phyloP scores from a whole-genome alignment of 2,113 vertebrate genomes.

The Petrocephalus microphthalmus region DNA sequence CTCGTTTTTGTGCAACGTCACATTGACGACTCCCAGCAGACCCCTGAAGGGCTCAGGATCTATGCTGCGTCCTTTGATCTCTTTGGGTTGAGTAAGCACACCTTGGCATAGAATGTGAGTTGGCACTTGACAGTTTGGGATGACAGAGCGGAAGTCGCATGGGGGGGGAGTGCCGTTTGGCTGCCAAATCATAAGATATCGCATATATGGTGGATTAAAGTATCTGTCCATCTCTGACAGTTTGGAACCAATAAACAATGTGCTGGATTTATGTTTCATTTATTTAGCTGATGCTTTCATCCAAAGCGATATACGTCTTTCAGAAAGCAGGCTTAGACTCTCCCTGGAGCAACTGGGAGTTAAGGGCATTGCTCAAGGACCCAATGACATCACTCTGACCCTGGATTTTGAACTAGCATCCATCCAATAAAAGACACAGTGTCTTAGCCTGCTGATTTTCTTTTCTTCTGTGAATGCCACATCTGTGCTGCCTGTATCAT shows the following conservation, averaged over 20 bases:
- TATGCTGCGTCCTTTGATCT: not conserved
- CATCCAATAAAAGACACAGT: not conserved
- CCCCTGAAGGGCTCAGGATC: not conserved
- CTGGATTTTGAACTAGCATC: not conserved
- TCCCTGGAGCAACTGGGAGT: not conserved
- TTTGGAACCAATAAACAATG: not conserved
- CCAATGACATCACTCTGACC: not conserved
- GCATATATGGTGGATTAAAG: not conserved
- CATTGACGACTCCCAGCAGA: not conserved
- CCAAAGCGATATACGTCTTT: not conserved
- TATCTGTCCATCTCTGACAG: not conserved
- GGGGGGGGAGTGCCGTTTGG: not conserved
- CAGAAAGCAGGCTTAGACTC: not conserved
- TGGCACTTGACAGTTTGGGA: not conserved
- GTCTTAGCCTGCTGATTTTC: not conserved
- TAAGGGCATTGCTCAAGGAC: not conserved
- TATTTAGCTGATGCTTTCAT: not conserved
- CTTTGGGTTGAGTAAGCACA: too few relatives aligned
- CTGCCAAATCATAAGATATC: not conserved
- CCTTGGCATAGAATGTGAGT: not conserved
- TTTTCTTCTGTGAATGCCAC: not conserved
- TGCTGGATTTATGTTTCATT: not conserved
- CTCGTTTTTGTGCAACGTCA: not conserved
- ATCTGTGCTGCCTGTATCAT: not conserved
- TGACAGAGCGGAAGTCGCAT: not conserved